Percentiles rank a stretch among this genome's conserved stretches.
Conservation (phyloP, 2,113 vertebrate genomes). For the Mus pahari region DNA sequence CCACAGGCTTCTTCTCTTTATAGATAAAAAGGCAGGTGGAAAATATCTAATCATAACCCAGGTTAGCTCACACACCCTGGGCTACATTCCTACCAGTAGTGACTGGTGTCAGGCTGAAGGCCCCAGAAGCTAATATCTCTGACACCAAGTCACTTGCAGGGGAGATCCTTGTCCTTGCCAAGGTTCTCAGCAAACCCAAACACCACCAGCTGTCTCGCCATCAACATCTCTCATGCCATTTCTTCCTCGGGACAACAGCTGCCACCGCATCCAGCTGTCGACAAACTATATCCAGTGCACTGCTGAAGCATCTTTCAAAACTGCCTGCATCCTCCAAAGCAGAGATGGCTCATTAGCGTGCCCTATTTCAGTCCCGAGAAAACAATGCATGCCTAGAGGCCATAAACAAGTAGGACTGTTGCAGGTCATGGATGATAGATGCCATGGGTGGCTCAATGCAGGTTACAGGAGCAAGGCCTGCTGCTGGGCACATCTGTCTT, state of each 20-base stretch:
- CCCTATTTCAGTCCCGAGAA: constrained; percentile 86
- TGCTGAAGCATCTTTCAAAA: constrained; percentile 80
- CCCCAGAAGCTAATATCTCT: not conserved
- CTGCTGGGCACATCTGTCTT: constrained; percentile 71
- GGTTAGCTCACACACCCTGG: not conserved
- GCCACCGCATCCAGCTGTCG: constrained; percentile 79
- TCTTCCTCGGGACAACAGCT: constrained; percentile 76
- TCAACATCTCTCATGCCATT: not conserved
- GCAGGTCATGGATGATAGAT: constrained; percentile 87
- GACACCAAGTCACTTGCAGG: not conserved
- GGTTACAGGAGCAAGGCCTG: constrained; percentile 42
- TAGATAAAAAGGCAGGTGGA: not conserved
- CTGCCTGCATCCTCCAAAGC: constrained; percentile 75
- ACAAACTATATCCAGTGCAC: constrained; percentile 83
- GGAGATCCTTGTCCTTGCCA: not conserved
- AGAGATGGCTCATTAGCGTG: constrained; percentile 87
- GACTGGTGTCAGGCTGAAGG: no score
- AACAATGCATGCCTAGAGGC: constrained; percentile 86
- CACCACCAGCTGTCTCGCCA: not conserved
- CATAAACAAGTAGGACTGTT: constrained; percentile 86
- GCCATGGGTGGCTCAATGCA: constrained; percentile 45
- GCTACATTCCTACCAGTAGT: not conserved
- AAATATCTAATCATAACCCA: not conserved
- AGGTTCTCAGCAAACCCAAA: not conserved
- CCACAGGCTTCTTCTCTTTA: not conserved